phyloP scores from a whole-genome alignment of 2,888 invertebrate genomes.

The Heliconius ismenius region DNA sequence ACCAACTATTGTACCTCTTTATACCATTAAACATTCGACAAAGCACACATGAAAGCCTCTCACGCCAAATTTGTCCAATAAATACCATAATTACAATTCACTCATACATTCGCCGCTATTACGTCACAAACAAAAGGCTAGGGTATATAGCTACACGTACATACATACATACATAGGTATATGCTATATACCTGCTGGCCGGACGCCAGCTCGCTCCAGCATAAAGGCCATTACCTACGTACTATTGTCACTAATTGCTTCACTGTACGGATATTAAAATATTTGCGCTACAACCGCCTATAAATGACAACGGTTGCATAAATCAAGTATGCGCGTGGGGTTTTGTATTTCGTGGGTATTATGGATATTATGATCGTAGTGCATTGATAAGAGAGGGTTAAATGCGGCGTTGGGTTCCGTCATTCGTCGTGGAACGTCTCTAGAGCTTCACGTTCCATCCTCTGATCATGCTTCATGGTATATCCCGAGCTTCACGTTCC shows the following conservation, averaged over 20 bases:
- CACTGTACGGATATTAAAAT: slow-evolving; percentile 53
- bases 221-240: slow-evolving; percentile 61
- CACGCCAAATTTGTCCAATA: background rate
- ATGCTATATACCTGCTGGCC: slow-evolving; percentile 50
- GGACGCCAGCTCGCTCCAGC: slow-evolving; percentile 47
- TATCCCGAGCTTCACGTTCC: too few species aligned
- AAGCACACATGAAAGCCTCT: background rate
- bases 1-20: too few species aligned
- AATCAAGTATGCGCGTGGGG: slow-evolving; percentile 29
- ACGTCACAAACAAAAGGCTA: background rate
- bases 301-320: slow-evolving; percentile 38
- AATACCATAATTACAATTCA: slow-evolving; percentile 7
- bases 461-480: too few species aligned
- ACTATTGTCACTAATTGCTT: slow-evolving; percentile 71
- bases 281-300: slow-evolving; percentile 36
- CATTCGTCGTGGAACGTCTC: background rate
- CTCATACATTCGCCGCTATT: background rate
- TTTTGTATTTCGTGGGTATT: background rate
- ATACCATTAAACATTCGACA: too few species aligned
- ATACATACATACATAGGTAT: slow-evolving; percentile 8
- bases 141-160: background rate
- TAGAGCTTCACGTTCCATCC: too few species aligned
- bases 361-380: background rate
- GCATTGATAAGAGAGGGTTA: background rate
- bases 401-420: background rate